These are phyloP conservation scores for Aplodontia rufa DNA, from an alignment of 2,113 vertebrate species.

Conservation along the genomic window DNA sequence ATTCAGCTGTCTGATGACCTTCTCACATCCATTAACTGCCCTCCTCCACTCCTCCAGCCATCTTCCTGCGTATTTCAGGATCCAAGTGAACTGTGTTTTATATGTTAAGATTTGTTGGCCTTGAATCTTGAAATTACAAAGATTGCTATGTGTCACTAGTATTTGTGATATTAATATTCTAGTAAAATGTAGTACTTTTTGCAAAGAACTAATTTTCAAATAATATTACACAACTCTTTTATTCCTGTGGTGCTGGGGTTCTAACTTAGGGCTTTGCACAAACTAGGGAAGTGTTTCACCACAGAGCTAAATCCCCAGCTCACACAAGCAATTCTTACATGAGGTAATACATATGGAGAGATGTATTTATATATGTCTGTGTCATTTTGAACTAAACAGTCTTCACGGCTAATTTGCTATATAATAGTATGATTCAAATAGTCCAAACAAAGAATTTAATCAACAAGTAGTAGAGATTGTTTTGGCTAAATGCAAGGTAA, in stretches of 20 bases:
- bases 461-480: background rate
- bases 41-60: background rate
- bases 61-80: background rate
- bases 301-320: background rate
- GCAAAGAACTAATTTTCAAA: background rate
- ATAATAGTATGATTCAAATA: background rate
- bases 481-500: background rate
- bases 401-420: background rate
- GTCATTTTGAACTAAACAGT: background rate
- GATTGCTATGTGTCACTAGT: background rate
- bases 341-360: background rate
- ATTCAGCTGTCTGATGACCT: background rate
- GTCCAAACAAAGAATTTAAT: background rate
- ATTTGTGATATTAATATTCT: background rate
- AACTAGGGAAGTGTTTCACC: background rate
- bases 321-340: background rate
- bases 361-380: background rate
- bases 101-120: background rate
- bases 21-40: background rate
- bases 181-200: background rate
- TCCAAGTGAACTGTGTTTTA: background rate
- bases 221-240: background rate
- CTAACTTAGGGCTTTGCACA: background rate
- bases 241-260: background rate
- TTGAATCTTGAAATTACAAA: background rate